A percentile compares a stretch with the other conserved stretches of the same genome.
These are phyloP conservation scores for Acromyrmex charruanus DNA, from an alignment of 1,140 invertebrate species.

Conservation along the genomic window DNA sequence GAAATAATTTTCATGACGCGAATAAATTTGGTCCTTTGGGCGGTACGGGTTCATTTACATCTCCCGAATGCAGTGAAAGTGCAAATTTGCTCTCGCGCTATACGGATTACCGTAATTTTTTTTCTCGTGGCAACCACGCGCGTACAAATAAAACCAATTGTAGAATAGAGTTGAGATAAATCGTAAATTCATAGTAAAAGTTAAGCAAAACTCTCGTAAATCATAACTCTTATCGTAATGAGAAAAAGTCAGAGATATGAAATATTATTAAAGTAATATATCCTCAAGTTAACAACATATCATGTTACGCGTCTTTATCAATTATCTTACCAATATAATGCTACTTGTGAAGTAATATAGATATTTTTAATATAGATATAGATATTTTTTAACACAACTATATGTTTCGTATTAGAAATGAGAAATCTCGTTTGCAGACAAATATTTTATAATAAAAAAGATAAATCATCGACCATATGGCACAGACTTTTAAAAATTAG, in stretches of 20 bases:
- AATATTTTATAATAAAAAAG: too few species aligned
- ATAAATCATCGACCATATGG: too few species aligned
- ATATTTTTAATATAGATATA: not conserved
- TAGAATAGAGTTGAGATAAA: constrained; percentile 47
- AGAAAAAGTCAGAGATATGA: constrained; percentile 52
- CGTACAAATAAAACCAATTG: constrained; percentile 58
- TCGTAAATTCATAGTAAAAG: constrained; percentile 55
- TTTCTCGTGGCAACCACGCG: not conserved
- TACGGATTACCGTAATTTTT: constrained; percentile 44
- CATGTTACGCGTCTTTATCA: constrained; percentile 15
- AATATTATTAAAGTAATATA: constrained; percentile 59
- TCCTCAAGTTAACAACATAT: constrained; percentile 3
- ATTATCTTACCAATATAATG: constrained; percentile 18
- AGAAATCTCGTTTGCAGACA: too few species aligned
- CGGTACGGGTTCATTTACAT: constrained; percentile 50
- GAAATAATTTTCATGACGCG: constrained; percentile 63
- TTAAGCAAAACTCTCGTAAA: constrained; percentile 48
- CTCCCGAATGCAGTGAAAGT: constrained; percentile 47
- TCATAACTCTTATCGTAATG: constrained; percentile 58
- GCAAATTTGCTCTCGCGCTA: constrained; percentile 42
- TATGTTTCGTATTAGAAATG: too few species aligned
- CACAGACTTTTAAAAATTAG: too few species aligned
- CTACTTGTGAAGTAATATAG: not conserved
- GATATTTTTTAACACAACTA: not conserved
- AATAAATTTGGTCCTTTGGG: constrained; percentile 50